These are phyloP conservation scores for Athripsodes cinereus DNA, from an alignment of 2,888 invertebrate genomes.

Conservation along the genomic window DNA sequence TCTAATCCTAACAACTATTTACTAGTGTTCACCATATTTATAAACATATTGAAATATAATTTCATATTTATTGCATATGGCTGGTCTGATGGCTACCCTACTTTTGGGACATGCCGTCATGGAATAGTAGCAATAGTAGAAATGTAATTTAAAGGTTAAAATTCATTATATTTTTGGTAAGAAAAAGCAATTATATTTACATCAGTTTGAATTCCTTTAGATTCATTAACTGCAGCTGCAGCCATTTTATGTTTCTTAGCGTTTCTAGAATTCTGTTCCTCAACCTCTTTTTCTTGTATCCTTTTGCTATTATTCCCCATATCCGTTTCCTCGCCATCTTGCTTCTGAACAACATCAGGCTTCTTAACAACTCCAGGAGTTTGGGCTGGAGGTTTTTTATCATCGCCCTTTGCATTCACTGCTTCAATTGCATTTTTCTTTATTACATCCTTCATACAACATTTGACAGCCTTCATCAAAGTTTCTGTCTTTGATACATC, in stretches of 20 bases:
- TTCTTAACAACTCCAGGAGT: neutral
- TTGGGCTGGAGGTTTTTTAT: neutral
- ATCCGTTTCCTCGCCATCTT: no score
- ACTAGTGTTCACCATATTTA: no score
- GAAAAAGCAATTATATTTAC: slow-evolving; percentile 22
- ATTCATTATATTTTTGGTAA: no score
- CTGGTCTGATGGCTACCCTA: no score
- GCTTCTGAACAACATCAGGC: neutral
- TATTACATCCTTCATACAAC: neutral
- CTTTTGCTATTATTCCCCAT: no score
- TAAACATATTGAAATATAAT: no score
- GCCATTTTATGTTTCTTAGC: slow-evolving; percentile 25
- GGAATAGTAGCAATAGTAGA: no score
- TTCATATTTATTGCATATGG: no score
- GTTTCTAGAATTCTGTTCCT: slow-evolving; percentile 11
- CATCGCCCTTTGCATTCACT: neutral
- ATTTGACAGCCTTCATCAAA: neutral
- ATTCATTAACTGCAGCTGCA: slow-evolving; percentile 31
- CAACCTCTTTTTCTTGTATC: neutral
- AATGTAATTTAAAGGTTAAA: no score
- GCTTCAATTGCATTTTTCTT: neutral
- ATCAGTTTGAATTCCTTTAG: slow-evolving; percentile 18
- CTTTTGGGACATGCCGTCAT: no score
- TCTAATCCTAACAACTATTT: no score
- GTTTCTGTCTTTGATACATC: neutral